Conservation (phyloP, 1,140 invertebrate genomes). For the Mamestra configurata region DNA sequence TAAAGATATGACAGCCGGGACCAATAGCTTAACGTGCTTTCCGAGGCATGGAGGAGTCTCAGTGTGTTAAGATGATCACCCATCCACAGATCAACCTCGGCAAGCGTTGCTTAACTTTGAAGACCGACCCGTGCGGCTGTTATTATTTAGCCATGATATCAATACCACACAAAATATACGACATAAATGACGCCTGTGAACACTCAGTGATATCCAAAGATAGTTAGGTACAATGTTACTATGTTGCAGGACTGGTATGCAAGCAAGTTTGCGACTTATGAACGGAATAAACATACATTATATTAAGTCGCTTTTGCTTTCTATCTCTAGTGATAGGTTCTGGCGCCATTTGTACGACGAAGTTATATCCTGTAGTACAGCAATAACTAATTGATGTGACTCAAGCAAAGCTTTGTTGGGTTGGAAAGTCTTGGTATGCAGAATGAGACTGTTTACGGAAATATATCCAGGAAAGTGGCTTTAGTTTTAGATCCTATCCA, state of each 20-base stretch:
- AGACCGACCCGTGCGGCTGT: too few relatives aligned
- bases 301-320: background rate
- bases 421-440: background rate
- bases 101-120: too few relatives aligned
- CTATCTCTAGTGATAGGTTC: background rate
- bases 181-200: background rate
- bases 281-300: slow-evolving; percentile 6
- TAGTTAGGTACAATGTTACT: background rate
- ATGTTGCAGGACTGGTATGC: background rate
- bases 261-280: background rate
- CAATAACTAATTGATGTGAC: background rate
- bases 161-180: background rate
- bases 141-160: too few relatives aligned
- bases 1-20: too few relatives aligned
- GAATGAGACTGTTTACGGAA: background rate
- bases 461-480: background rate
- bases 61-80: too few relatives aligned
- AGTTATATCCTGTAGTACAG: background rate
- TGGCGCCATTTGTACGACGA: background rate
- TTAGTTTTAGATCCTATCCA: too few relatives aligned
- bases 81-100: too few relatives aligned
- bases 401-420: background rate
- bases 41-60: too few relatives aligned
- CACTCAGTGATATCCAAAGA: background rate
- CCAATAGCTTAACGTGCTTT: too few relatives aligned